These are phyloP conservation scores for Leptinotarsa rubiginosa DNA, from an alignment of 2,888 invertebrate species.

Conservation along the genomic window DNA sequence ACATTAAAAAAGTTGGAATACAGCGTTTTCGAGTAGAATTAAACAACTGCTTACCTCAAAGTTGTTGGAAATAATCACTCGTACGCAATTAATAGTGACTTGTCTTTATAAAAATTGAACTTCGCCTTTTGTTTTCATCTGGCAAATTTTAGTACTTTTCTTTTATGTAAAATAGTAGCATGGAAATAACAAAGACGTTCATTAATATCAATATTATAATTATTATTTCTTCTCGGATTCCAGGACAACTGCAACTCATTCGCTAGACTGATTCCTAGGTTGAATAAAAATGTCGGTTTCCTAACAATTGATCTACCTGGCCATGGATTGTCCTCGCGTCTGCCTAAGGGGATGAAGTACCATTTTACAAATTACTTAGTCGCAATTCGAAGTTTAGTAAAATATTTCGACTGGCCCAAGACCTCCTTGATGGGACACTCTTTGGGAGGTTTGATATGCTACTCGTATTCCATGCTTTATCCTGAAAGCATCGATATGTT, in stretches of 20 bases:
- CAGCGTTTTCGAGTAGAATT: too few species aligned
- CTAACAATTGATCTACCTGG: slow-evolving; percentile 78
- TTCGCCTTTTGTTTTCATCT: too few species aligned
- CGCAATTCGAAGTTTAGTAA: slow-evolving; percentile 70
- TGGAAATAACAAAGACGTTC: too few species aligned
- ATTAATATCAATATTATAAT: too few species aligned
- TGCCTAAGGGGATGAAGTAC: slow-evolving; percentile 73
- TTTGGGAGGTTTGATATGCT: slow-evolving; percentile 74
- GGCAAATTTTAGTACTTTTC: too few species aligned
- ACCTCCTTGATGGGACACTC: slow-evolving; percentile 78
- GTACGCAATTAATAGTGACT: too few species aligned
- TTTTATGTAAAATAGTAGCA: too few species aligned
- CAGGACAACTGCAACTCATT: slow-evolving; percentile 83
- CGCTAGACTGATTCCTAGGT: slow-evolving; percentile 75
- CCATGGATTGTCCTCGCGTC: slow-evolving; percentile 77
- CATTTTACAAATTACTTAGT: slow-evolving; percentile 64
- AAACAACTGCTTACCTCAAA: too few species aligned
- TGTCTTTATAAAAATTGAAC: too few species aligned
- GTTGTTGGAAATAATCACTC: too few species aligned
- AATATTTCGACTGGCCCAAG: slow-evolving; percentile 77
- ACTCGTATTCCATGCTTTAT: slow-evolving; percentile 72
- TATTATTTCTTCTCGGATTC: slow-evolving; percentile 29
- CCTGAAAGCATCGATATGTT: slow-evolving; percentile 73
- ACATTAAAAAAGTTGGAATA: too few species aligned
- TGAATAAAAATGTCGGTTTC: slow-evolving; percentile 67